Evolutionary conservation across 2,888 invertebrate species (phyloP).

Genomic region (Panzeria rudis): DNA sequence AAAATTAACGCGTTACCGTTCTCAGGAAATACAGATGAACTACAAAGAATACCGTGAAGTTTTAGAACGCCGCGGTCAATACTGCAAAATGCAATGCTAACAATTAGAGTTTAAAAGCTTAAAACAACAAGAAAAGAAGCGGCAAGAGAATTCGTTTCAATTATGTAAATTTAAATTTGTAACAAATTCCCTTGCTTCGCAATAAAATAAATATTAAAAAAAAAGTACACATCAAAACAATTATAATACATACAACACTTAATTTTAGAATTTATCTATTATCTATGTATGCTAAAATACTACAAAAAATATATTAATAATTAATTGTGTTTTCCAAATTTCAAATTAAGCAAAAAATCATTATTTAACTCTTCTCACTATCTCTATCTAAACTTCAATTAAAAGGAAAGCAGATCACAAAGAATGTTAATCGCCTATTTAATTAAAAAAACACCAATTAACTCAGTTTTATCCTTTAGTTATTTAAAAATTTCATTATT

Average conservation of each 20-base stretch:
- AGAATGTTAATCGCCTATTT: conserved; percentile 34
- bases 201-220: conserved; percentile 40
- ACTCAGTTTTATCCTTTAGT: conserved; percentile 42
- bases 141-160: conserved; percentile 55
- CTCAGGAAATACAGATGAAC: conserved; percentile 95
- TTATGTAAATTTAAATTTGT: conserved; percentile 58
- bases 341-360: conserved; percentile 31
- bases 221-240: conserved; percentile 57
- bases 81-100: conserved; percentile 83
- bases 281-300: conserved; percentile 51
- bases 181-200: conserved; percentile 51
- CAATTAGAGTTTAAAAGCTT: conserved; percentile 74
- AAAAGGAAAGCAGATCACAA: conserved; percentile 26
- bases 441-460: conserved; percentile 38
- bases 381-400: conserved; percentile 31
- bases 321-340: conserved; percentile 70
- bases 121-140: conserved; percentile 53
- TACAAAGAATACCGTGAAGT: conserved; percentile 90
- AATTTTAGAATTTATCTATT: conserved; percentile 63
- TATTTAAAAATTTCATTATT: conserved; percentile 38
- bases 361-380: conserved; percentile 23
- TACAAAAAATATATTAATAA: conserved; percentile 45
- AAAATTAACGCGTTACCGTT: conserved; percentile 97
- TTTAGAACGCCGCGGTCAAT: conserved; percentile 81
- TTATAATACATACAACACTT: conserved; percentile 60